These are phyloP conservation scores for Caloenas nicobarica DNA, from an alignment of 2,113 vertebrate genomes.

Conservation along the genomic window DNA sequence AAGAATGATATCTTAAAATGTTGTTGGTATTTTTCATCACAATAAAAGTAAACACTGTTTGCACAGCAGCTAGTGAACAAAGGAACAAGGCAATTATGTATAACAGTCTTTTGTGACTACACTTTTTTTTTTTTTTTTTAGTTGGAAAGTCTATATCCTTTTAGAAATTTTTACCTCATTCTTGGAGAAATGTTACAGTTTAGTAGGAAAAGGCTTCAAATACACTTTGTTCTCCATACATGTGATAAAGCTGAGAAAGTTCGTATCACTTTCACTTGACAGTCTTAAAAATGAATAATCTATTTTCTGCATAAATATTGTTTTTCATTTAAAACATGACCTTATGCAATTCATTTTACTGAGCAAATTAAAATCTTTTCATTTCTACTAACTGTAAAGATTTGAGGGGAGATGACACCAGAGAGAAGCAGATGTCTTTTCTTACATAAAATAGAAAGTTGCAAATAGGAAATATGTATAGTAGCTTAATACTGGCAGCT, in stretches of 20 bases:
- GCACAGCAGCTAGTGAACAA: background rate
- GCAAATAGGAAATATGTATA: background rate
- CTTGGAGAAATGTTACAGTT: background rate
- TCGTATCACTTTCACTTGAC: background rate
- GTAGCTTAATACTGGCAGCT: conserved; percentile 23
- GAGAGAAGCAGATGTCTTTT: background rate
- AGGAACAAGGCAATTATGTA: background rate
- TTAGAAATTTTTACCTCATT: background rate
- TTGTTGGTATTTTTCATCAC: background rate
- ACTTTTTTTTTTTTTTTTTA: background rate
- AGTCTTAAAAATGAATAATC: background rate
- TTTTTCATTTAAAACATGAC: background rate
- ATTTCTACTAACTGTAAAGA: background rate
- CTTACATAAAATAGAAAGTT: background rate
- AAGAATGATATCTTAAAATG: background rate
- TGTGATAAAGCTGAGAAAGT: background rate
- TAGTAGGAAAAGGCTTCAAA: background rate
- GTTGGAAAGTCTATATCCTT: background rate
- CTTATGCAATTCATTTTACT: background rate
- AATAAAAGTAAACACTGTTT: background rate
- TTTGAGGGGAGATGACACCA: background rate
- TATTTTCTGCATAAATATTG: background rate
- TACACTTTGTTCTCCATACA: background rate
- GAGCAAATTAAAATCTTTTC: background rate
- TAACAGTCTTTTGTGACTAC: background rate